Evolutionary conservation across 2,888 invertebrate species (phyloP), one percentile per base, ranked within the genome.

Genomic region (Zele albiditarsus): DNA sequence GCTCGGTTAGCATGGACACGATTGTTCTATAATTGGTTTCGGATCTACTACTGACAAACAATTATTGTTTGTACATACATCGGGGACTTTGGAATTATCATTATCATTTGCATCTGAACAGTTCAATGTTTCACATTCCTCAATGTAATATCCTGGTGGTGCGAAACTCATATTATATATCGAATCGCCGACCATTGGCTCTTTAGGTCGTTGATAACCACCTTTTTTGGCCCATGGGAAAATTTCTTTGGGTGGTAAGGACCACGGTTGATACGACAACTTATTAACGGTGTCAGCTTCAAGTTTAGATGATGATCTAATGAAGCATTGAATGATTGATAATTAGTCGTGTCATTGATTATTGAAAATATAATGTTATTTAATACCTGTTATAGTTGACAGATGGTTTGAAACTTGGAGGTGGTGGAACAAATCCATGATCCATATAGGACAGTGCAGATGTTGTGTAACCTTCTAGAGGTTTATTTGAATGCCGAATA

Each of bases 111-210:
- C 4, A 58, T 3, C 14, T 25, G 3, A 0, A 25, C 16, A 16
- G 0, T 60, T 6, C 3, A 60, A 28, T 27, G 28, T 14, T 14
- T 42, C 76, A 70, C 81, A 82, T 28, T 82, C 83, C 68, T 89
- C 86, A 16, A 86, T 73, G 76, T 84, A 88, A 68, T 86, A 80
- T 6, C 89, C 90, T 6, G 89, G 89, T 0, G 85, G 78, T 0
- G 86, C 84, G 62, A 85, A 90, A 78, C 89, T 90, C 76, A 82
- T 84, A 23, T 86, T 82, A 74, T 89, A 89, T 6, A 87, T 80
- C 0, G 89, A 88, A 28, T 86, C 83, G 0, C 80, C 79, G 5
- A 79, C 78, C 81, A 89, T 87, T 2, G 82, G 83, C 31, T 84
- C 81, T 38, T 81, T 82, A 0, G 89, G 87, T 2, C 78, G 78